Conservation (phyloP, 2,888 invertebrate species). For the Abrostola triplasia region DNA sequence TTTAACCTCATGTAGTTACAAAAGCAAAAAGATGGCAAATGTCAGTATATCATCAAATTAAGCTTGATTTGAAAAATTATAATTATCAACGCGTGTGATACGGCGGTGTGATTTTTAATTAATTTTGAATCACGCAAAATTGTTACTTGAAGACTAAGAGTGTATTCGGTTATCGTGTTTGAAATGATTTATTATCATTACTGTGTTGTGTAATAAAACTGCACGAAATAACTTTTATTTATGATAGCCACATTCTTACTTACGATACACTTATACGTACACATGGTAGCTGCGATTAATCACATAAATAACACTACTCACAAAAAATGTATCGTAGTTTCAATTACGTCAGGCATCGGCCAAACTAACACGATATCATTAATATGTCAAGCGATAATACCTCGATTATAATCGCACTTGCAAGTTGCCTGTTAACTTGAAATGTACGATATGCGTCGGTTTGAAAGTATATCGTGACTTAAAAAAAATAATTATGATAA, state of each 20-base stretch:
- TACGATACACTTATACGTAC: conserved; percentile 12
- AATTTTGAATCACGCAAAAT: conserved; percentile 12
- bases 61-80: no score
- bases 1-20: no score
- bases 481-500: no score
- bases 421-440: not conserved
- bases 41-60: no score
- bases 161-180: conserved; percentile 22
- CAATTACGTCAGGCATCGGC: conserved; percentile 16
- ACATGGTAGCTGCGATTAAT: conserved; percentile 16
- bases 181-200: conserved; percentile 10
- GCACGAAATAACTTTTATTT: conserved; percentile 38
- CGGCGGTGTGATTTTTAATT: no score
- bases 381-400: conserved; percentile 32
- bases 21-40: no score
- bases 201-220: conserved; percentile 28
- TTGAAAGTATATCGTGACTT: no score
- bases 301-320: conserved; percentile 9
- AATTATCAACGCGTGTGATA: not conserved
- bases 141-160: conserved; percentile 9
- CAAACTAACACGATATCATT: conserved; percentile 21
- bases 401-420: conserved; percentile 4
- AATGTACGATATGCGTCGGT: not conserved
- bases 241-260: conserved; percentile 28
- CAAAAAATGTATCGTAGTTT: conserved; percentile 20